Evolutionary conservation across 2,888 invertebrate genomes (phyloP), one percentile per base, ranked within the genome.

Genomic region (Brachylomia viminalis): DNA sequence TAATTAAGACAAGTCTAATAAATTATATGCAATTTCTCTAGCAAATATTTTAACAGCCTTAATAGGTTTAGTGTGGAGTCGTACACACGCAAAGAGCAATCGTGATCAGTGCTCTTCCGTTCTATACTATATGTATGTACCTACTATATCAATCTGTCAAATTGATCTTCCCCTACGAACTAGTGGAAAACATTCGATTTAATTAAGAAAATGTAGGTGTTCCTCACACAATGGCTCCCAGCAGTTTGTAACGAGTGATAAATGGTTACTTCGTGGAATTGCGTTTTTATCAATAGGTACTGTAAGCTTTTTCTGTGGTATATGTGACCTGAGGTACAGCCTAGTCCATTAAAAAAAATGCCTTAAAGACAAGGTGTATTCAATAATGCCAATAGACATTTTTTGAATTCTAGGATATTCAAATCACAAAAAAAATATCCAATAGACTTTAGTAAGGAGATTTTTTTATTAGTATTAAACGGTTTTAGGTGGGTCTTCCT

Each of bases 171-270:
- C 15, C 33, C 17, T 10, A 11, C 42, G 45, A 67, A 47, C 20
- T 59, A 27, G 61, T 72, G 11, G 33, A 59, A 69, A 61, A 72
- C 69, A 80, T 80, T 82, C 77, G 38, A 81, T 85, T 84, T 85
- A 82, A 82, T 82, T 82, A 82, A 85, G 76, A 82, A 82, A 82
- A 84, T 82, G 84, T 79, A 56, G 33, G 73, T 74, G 59, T 68
- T 72, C 47, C 30, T 47, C 52, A 74, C 78, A 75, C 80, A 84
- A 82, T 82, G 38, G 71, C 30, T 30, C 49, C 13, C n/a, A 77
- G 65, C 64, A 69, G 72, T 68, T 71, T 61, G 52, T 64, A 70
- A 30, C 38, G 6, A 56, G 47, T 77, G 82, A 82, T 77, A 72
- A 81, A 82, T 82, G 58, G 85, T 56, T 52, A 49, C 65, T 52